phyloP scores from a whole-genome alignment of 92 coral and sea anemone species.

The Siderastrea radians region DNA sequence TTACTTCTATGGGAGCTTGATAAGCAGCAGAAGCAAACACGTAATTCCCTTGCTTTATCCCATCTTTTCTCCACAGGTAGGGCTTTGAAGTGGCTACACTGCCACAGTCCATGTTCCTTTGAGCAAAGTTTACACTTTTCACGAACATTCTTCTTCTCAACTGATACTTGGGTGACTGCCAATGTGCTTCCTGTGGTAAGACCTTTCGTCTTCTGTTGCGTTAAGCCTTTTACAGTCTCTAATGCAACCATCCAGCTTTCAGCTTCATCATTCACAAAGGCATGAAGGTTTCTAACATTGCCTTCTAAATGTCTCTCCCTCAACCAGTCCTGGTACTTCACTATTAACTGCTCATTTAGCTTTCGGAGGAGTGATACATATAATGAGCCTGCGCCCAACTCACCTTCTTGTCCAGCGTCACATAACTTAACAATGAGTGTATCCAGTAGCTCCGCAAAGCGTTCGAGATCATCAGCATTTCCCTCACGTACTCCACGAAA shows the following conservation, averaged over 20 bases:
- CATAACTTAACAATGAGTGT: constrained; percentile 32
- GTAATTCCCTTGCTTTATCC: not conserved
- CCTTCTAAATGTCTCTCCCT: not conserved
- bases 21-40: too few relatives aligned
- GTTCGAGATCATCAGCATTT: constrained; percentile 40
- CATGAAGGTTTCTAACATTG: not conserved
- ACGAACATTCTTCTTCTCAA: not conserved
- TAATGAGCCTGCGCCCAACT: constrained; percentile 33
- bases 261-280: not conserved
- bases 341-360: too few relatives aligned
- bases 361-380: constrained; percentile 1
- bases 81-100: too few relatives aligned
- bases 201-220: not conserved
- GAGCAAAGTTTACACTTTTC: not conserved
- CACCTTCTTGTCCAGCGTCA: constrained; percentile 35
- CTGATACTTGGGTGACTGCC: not conserved
- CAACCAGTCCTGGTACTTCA: too few relatives aligned
- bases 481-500: constrained; percentile 42
- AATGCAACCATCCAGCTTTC: not conserved
- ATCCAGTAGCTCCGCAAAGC: constrained; percentile 26
- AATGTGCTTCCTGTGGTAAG: not conserved
- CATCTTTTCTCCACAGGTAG: not conserved
- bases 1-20: too few relatives aligned
- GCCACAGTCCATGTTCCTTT: too few relatives aligned
- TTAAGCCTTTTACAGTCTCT: not conserved